Evolutionary conservation across 2,888 invertebrate species (phyloP).

Genomic region (Ferdinandea cuprea): DNA sequence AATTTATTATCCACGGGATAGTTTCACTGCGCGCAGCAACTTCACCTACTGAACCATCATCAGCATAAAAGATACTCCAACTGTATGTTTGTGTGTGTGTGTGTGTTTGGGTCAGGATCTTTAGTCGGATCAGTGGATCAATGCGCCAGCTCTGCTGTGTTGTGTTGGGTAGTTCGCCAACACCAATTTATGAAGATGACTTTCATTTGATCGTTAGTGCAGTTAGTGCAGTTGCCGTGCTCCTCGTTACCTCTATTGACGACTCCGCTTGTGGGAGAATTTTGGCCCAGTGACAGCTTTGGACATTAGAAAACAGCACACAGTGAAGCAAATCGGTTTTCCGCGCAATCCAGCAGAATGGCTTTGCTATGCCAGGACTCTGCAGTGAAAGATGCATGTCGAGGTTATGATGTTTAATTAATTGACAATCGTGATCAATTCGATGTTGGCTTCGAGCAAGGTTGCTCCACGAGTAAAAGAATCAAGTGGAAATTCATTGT

Average conservation of each 20-base stretch:
- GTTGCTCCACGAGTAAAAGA: slow-evolving; percentile 52
- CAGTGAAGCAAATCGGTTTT: slow-evolving; percentile 51
- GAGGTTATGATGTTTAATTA: slow-evolving; percentile 65
- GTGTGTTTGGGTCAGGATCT: slow-evolving; percentile 61
- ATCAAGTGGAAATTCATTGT: slow-evolving; percentile 49
- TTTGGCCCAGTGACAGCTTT: slow-evolving; percentile 56
- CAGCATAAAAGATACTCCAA: slow-evolving; percentile 30
- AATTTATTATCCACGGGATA: slow-evolving; percentile 62
- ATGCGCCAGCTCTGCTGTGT: slow-evolving; percentile 39
- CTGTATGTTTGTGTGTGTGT: background rate
- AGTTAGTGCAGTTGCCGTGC: slow-evolving; percentile 24
- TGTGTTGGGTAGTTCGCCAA: too few relatives aligned
- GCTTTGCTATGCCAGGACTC: slow-evolving; percentile 13
- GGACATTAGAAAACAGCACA: slow-evolving; percentile 40
- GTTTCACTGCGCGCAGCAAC: slow-evolving; percentile 57
- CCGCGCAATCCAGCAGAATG: slow-evolving; percentile 22
- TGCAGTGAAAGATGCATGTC: slow-evolving; percentile 47
- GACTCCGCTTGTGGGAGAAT: slow-evolving; percentile 54
- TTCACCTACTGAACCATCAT: slow-evolving; percentile 64
- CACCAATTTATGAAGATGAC: slow-evolving; percentile 72
- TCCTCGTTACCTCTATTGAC: slow-evolving; percentile 1
- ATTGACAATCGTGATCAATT: slow-evolving; percentile 73
- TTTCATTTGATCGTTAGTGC: slow-evolving; percentile 50
- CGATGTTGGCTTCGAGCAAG: slow-evolving; percentile 55
- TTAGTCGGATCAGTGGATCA: slow-evolving; percentile 64